Conservation (phyloP, 2,797 vertebrate species). For the Macropus fuliginosus region DNA sequence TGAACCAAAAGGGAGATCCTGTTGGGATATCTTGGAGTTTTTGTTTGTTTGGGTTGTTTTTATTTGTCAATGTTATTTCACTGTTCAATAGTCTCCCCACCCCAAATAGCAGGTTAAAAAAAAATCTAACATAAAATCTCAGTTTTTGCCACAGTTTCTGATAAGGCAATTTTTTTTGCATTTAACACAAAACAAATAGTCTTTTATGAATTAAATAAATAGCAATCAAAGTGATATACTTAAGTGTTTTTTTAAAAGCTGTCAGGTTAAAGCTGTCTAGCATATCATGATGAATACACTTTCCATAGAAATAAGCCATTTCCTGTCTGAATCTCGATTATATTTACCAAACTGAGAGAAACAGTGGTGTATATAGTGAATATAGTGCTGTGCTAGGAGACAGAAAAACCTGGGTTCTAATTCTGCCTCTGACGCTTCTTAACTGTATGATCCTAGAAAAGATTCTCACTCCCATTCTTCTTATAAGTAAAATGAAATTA, state of each 20-base stretch:
- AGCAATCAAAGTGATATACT: background rate
- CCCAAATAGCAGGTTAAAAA: background rate
- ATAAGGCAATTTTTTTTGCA: slow-evolving; percentile 42
- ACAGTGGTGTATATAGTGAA: background rate
- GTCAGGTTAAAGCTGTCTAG: background rate
- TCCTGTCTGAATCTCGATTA: background rate
- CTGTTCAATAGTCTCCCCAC: background rate
- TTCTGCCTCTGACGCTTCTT: background rate
- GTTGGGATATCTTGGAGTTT: slow-evolving; percentile 1
- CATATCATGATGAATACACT: slow-evolving; percentile 25
- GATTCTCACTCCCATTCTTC: background rate
- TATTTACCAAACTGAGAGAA: background rate
- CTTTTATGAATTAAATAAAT: slow-evolving; percentile 47
- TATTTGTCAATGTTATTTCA: slow-evolving; percentile 13
- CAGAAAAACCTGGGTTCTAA: background rate
- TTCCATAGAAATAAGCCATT: background rate
- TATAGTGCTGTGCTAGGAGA: background rate
- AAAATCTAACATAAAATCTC: slow-evolving; percentile 37
- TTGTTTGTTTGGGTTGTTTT: slow-evolving; percentile 33
- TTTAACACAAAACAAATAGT: background rate
- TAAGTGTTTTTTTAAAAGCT: slow-evolving; percentile 43
- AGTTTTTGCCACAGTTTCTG: slow-evolving; percentile 27
- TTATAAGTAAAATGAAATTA: background rate
- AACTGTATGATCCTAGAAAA: background rate
- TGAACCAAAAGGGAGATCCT: slow-evolving; percentile 14